Base-by-base conservation (phyloP, 2,888 invertebrate genomes). In the Athalia circularis region DNA sequence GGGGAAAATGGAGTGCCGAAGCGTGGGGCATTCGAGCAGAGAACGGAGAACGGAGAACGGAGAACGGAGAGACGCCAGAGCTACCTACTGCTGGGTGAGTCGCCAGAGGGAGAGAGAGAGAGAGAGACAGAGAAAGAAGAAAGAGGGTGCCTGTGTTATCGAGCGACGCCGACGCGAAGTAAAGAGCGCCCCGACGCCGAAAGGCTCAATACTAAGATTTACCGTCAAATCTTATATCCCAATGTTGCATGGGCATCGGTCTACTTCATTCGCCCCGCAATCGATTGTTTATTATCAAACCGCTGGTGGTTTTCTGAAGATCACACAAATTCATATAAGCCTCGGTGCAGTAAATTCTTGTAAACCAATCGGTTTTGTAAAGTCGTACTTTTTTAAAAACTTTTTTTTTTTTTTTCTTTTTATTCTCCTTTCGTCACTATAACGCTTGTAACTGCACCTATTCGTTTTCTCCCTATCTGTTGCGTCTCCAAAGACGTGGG, bases 141-240 rank as follows among this genome's bases (percentile, higher is more conserved):
- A 29, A 59, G 77, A 77, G 59, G 70, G 50, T 52, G 61, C 47
- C 70, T 61, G 79, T 70, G 62, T 77, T 77, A 77, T 65, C 77
- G 79, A 70, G 77, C 70, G 78, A 80, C 78, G 79, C 77, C 70
- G 72, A 72, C 70, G 65, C 62, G 70, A 50, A 68, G 61, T 13
- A 45, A 72, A 61, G 68, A 68, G 70, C 62, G 50, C 70, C 77
- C 70, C 68, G 61, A 77, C 81, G 82, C 78, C 80, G 79, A 79
- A 81, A 70, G 78, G 76, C 77, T 79, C 78, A 62, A 78, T 54
- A 48, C 79, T 79, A 78, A 79, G 79, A 79, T 79, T 79, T 79
- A 75, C 54, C 74, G 47, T 74, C 29, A 75, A 68, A 80, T 74
- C 62, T 65, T 57, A 52, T 52, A 43, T 70, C 65, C 78, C 29